Evolutionary conservation across 2,888 invertebrate species (phyloP).

Genomic region (Yponomeuta malinellus): DNA sequence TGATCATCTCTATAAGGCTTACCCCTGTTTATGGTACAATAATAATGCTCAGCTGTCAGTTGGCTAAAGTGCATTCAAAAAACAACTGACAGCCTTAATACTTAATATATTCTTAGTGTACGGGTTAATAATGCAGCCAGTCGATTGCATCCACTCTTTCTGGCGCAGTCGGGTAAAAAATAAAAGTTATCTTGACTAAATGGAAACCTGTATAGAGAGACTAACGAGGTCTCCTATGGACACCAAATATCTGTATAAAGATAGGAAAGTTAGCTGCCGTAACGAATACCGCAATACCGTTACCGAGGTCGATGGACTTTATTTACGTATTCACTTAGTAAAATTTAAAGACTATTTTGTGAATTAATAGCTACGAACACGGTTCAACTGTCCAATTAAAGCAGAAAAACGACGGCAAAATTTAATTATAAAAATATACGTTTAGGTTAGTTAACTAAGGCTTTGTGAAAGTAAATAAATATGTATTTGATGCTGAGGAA

Average conservation of each 20-base stretch:
- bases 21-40: too few relatives aligned
- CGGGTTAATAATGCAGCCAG: too few relatives aligned
- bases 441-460: background rate
- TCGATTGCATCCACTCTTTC: too few relatives aligned
- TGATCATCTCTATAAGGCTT: too few relatives aligned
- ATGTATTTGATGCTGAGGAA: background rate
- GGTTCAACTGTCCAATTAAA: background rate
- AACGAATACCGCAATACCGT: constrained; percentile 54
- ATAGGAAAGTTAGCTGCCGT: constrained; percentile 28
- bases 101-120: too few relatives aligned
- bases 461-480: constrained; percentile 8
- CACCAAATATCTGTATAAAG: constrained; percentile 4
- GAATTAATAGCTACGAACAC: background rate
- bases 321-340: constrained; percentile 12
- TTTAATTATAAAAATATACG: background rate
- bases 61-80: too few relatives aligned
- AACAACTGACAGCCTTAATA: too few relatives aligned
- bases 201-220: background rate
- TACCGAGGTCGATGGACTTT: constrained; percentile 52
- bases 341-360: background rate
- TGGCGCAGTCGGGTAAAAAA: background rate
- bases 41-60: too few relatives aligned
- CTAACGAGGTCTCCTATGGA: background rate
- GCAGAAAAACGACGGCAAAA: background rate
- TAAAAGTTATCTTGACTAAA: background rate